Base-by-base conservation (phyloP, 2,888 invertebrate genomes). In the Pseudococcus longispinus region DNA sequence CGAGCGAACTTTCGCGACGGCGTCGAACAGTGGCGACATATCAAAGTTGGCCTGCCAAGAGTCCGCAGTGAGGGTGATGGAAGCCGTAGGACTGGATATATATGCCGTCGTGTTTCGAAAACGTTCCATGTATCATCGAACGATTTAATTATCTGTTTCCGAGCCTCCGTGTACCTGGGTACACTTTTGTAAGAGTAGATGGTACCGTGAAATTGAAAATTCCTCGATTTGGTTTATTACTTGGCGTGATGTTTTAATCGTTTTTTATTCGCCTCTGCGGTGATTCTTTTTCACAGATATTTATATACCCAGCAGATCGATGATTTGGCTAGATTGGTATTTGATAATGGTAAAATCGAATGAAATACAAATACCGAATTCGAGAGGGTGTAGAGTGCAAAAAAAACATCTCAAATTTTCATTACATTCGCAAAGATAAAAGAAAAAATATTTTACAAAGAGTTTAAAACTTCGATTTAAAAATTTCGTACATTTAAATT, bases 171-270 rank as follows among this genome's bases (percentile, higher is more conserved):
- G 37, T 37, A 37, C 9, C 37, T 55, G 8, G 55, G 55, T 51
- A 55, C 37, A 37, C n/a, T n/a, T 55, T 46, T 46, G 13, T 13
- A n/a, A n/a, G n/a, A n/a, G n/a, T n/a, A 46, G n/a, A 18, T n/a
- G 23, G 15, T 26, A 65, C 65, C 65, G 65, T 65, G 65, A 65
- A 65, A 65, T 65, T 65, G 65, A 65, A 65, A 65, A 65, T 65
- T 26, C 65, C 18, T 65, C 65, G 65, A 65, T 65, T 65, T 65
- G 65, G 26, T 65, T 65, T 65, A 26, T 1, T 46, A 3, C 46
- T 46, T 46, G 46, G 6, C 15, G 55, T 65, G 65, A 65, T 26
- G 26, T 65, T 26, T 65, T 65, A 65, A 65, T 65, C 26, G 65
- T 9, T 65, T 65, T 65, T 65, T 26, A 0, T 15, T 26, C 3